Conservation (phyloP, 2,113 vertebrate genomes). For the Syngnathus typhle region DNA sequence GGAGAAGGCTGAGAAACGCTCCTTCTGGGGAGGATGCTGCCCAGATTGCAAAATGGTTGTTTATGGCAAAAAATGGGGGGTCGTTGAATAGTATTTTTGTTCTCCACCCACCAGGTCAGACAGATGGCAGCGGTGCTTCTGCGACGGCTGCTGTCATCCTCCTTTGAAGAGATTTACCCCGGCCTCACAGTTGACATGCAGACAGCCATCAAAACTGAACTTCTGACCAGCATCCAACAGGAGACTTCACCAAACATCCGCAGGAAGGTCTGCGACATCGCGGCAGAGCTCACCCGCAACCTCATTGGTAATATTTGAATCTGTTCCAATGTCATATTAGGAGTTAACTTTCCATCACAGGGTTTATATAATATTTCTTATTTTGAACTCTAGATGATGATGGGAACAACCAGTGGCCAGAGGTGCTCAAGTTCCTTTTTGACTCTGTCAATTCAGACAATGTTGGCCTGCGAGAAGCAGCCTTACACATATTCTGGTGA, state of each 20-base stretch:
- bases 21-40: slow-evolving; percentile 24
- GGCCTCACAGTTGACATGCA: slow-evolving; percentile 83
- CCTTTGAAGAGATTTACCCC: slow-evolving; percentile 95
- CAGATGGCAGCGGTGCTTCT: slow-evolving; percentile 97
- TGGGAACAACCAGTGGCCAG: slow-evolving; percentile 97
- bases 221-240: slow-evolving; percentile 86
- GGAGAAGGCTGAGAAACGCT: slow-evolving; percentile 40
- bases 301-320: slow-evolving; percentile 78
- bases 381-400: slow-evolving; percentile 80
- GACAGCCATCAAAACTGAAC: slow-evolving; percentile 84
- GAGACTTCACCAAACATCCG: slow-evolving; percentile 85
- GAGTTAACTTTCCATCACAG: neutral
- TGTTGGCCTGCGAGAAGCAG: slow-evolving; percentile 84
- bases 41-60: neutral
- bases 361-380: neutral
- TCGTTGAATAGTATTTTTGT: neutral
- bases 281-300: slow-evolving; percentile 90
- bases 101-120: slow-evolving; percentile 72
- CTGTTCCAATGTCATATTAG: neutral
- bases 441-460: slow-evolving; percentile 94
- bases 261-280: slow-evolving; percentile 94
- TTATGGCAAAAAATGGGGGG: neutral
- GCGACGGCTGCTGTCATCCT: slow-evolving; percentile 88
- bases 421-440: slow-evolving; percentile 93
- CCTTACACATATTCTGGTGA: slow-evolving; percentile 98